phyloP scores from a whole-genome alignment of 2,888 invertebrate species.

The Allolobophora icterica region DNA sequence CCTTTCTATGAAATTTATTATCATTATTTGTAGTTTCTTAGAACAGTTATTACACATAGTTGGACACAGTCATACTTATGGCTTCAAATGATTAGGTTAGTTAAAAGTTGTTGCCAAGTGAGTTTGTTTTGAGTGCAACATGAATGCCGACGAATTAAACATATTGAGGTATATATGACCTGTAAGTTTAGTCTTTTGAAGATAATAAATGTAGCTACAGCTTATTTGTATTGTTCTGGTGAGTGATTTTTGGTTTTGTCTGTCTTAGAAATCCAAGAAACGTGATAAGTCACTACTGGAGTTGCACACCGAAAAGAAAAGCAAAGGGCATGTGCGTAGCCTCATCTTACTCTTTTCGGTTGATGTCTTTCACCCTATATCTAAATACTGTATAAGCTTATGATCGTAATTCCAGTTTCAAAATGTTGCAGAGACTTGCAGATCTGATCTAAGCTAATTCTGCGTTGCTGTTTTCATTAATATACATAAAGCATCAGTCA shows the following conservation, averaged over 20 bases:
- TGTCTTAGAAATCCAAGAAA: constrained; percentile 12
- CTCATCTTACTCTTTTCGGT: not conserved
- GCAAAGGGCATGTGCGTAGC: not conserved
- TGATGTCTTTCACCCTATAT: not conserved
- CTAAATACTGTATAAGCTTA: not conserved
- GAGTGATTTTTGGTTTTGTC: not conserved
- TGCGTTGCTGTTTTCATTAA: too few relatives aligned
- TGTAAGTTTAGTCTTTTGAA: not conserved
- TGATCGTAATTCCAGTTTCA: not conserved
- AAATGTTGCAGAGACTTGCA: not conserved
- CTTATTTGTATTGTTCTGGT: not conserved
- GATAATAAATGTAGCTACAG: not conserved
- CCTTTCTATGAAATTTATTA: not conserved
- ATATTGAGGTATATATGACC: not conserved
- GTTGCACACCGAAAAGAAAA: not conserved
- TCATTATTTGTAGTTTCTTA: not conserved
- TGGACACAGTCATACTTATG: not conserved
- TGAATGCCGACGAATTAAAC: not conserved
- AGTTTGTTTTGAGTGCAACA: not conserved
- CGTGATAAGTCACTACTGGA: not conserved
- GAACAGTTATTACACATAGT: not conserved
- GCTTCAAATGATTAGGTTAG: too few relatives aligned
- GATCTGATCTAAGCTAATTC: too few relatives aligned
- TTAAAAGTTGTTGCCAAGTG: too few relatives aligned
- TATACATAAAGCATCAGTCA: too few relatives aligned